Base-by-base conservation (phyloP, 64 coral and sea anemone species). In the Dendrophyllia cribrosa region DNA sequence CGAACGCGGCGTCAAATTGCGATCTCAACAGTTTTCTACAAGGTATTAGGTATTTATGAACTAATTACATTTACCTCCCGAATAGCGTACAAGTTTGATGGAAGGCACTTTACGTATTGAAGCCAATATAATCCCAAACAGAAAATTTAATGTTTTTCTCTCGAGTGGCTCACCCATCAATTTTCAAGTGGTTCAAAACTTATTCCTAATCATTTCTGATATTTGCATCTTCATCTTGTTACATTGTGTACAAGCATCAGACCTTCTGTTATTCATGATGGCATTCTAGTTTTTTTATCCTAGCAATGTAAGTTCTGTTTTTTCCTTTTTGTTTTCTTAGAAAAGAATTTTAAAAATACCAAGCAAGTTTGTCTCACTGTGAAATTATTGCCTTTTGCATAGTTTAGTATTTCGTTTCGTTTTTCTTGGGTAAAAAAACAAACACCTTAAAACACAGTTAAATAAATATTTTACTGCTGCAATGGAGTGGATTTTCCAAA, bases 121-220 rank as follows among this genome's bases (percentile, higher is more conserved):
- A 51, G 60, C 80, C 80, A 84, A 84, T 84, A 84, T 84, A 14
- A 67, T 22, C n/a, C 43, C 62, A 66, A 84, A 84, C 45, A 67
- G 80, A 84, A 84, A 84, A 67, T 84, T 62, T 84, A 68, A 49
- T 84, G 80, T 84, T 84, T 84, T 84, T 15, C 14, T 84, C 21
- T 67, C 46, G 45, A 84, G 80, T 84, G 80, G 80, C 61, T 65
- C 19, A 26, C 26, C 46, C 62, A 84, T 84, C 80, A 51, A 84
- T 7, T 67, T 47, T 84, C 80, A 84, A 84, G 80, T 84, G 80
- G 60, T 48, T 75, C 44, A 67, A 83, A 84, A 84, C 60, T 66
- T 66, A 65, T 84, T 84, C 47, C 62, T 84, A 84, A 68, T 68
- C 80, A 34, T 51, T 75, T 68, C 58, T 65, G 63, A 84, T 84